A percentile compares a stretch with the other conserved stretches of the same genome.
These are phyloP conservation scores for Stenurella melanura DNA, from an alignment of 2,888 invertebrate species.

Conservation along the genomic window DNA sequence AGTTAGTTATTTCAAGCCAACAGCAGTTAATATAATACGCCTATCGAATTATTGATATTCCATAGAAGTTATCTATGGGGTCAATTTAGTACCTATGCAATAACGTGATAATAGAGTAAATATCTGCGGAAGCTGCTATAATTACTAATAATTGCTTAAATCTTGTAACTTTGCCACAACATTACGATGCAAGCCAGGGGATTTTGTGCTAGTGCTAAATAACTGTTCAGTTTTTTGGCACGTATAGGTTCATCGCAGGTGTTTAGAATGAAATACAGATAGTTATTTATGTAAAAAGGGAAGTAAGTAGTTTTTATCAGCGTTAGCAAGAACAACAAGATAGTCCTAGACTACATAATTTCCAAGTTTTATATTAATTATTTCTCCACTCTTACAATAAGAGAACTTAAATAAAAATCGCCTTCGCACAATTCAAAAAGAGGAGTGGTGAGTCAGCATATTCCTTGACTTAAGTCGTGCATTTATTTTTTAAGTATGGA, in stretches of 20 bases:
- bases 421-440: no score
- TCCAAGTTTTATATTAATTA: no score
- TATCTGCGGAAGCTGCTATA: constrained; percentile 28
- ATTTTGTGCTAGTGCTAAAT: neutral
- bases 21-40: constrained; percentile 25
- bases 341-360: no score
- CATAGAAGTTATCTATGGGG: constrained; percentile 25
- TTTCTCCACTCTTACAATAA: no score
- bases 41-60: constrained; percentile 24
- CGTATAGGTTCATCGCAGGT: neutral
- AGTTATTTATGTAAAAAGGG: no score
- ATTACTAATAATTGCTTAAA: constrained; percentile 34
- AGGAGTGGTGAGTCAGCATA: no score
- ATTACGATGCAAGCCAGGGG: neutral
- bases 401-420: no score
- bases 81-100: constrained; percentile 24
- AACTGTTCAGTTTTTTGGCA: neutral
- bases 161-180: constrained; percentile 29
- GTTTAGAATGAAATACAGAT: neutral
- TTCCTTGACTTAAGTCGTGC: no score
- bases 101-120: constrained; percentile 27
- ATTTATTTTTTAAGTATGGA: no score
- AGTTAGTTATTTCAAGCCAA: constrained; percentile 17
- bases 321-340: no score
- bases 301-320: no score